Evolutionary conservation across 2,888 invertebrate species (phyloP).

Genomic region (Laothoe populi): DNA sequence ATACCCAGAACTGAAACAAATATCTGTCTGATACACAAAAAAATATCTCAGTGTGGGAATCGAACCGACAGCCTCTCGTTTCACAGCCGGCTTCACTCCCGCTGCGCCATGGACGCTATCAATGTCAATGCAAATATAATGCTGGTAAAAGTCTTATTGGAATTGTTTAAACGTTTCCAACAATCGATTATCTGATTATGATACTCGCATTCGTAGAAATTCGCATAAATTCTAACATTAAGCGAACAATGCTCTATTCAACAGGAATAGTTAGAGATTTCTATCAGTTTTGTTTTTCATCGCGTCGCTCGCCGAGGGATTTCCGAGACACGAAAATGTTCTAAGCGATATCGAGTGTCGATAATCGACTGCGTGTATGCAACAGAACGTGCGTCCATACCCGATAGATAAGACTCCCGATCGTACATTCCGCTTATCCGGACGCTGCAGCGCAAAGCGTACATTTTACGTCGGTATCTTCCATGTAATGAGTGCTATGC

Average conservation of each 20-base stretch:
- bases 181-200: constrained; percentile 45
- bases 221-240: constrained; percentile 62
- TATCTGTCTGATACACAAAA: no score
- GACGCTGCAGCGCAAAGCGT: constrained; percentile 59
- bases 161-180: constrained; percentile 32
- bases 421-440: constrained; percentile 73
- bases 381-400: constrained; percentile 70
- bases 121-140: constrained; percentile 1
- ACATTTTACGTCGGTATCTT: constrained; percentile 62
- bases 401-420: constrained; percentile 69
- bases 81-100: no score
- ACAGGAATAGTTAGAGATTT: constrained; percentile 66
- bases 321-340: constrained; percentile 59
- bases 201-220: constrained; percentile 49
- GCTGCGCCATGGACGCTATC: no score
- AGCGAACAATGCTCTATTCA: constrained; percentile 67
- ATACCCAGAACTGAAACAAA: no score
- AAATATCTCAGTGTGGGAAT: no score
- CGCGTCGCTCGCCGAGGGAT: constrained; percentile 52
- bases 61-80: no score
- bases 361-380: constrained; percentile 61
- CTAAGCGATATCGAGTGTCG: constrained; percentile 65
- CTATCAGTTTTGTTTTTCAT: constrained; percentile 66
- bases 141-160: constrained; percentile 5
- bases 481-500: constrained; percentile 72